Base-by-base conservation (phyloP, 2,888 invertebrate species). In the Caenorhabditis sulstoni region DNA sequence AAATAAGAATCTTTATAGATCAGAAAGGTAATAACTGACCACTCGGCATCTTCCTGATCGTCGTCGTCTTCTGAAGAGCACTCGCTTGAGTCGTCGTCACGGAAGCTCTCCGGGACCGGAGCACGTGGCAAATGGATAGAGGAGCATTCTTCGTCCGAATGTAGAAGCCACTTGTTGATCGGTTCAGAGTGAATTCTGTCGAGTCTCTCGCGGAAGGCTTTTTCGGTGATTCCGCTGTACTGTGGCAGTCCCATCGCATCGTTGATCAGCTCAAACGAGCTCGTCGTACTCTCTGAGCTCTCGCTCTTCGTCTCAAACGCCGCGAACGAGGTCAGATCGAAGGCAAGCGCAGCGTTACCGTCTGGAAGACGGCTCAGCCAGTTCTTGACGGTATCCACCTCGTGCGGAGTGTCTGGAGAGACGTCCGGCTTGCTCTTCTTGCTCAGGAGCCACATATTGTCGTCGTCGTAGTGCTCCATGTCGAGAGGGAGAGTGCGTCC, bases 381-480 rank as follows among this genome's bases (percentile, higher is more conserved):
- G 18, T 39, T 66, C 39, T 77, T 77, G 23, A 76, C 76, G 44
- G 68, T 70, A 22, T 64, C 68, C 5, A 76, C 76, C 57, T 76
- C 68, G n/a, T 68, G 76, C 16, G 76, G 64, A 39, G 76, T 68
- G 0, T 76, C 76, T 8, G 76, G 76, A 29, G 68, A 57, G 11
- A 57, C 23, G n/a, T 53, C 65, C 22, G 49, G 58, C 35, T 58
- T 65, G 65, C 65, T 59, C 66, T 71, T 71, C 23, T 77, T 77
- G 55, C 20, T 70, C 18, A 71, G 29, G 18, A 77, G 62, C 77
- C 77, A 77, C 65, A 71, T 71, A 55, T 55, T 66, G 47, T 77
- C 77, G 53, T 77, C 77, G 18, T 77, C 77, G 66, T 77, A 77
- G 9, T 39, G 16, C 35, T 77, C 77, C 52, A 70, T 67, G 44